Evolutionary conservation across 92 coral and sea anemone species (phyloP), one percentile per base, ranked within the genome.

Genomic region (Diadumene lineata): DNA sequence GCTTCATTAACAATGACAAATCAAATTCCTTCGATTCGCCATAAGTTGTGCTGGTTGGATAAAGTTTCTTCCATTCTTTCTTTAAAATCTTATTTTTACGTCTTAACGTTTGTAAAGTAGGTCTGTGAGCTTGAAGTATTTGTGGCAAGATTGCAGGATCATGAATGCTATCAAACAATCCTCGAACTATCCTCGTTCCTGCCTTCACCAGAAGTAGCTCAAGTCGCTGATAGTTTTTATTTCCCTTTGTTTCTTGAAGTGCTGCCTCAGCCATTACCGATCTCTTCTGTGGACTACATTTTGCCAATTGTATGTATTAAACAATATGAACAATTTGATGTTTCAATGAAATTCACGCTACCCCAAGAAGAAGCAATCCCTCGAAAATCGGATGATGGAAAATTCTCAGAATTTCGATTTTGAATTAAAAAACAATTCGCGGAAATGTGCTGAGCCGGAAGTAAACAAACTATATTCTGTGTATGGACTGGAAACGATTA

Each of bases 1-100:
- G 80, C 11, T 50, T 62, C 64, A 68, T 66, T 13, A 81, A 30
- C 38, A 86, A 46, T 32, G 82, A 61, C 18, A 86, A 82, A 38
- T 86, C 90, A 31, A 76, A 86, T 13, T 44, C 55, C 21, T 44
- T 27, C 7, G 82, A 75, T 31, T 85, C 69, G 7, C 22, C 84
- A 11, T 18, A 30, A 21, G 68, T 34, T 3, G 73, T 31, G 16
- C 2, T 17, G 11, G 78, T 0, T 21, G 89, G 89, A 25, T 67
- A 85, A 7, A 85, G 72, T 43, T 65, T 66, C 43, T 72, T 53
- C 89, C 77, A 73, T 63, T 84, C 76, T 11, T 56, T 7, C 13
- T 46, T 69, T 51, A 83, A 44, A 34, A 67, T 22, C 34, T 22
- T 67, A 9, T 19, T n/a, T n/a, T n/a, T n/a, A n/a, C n/a, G n/a